A percentile compares a stretch with the other conserved stretches of the same genome.
Evolutionary conservation across 2,797 vertebrate genomes (phyloP).

Genomic region (Potorous gilbertii): DNA sequence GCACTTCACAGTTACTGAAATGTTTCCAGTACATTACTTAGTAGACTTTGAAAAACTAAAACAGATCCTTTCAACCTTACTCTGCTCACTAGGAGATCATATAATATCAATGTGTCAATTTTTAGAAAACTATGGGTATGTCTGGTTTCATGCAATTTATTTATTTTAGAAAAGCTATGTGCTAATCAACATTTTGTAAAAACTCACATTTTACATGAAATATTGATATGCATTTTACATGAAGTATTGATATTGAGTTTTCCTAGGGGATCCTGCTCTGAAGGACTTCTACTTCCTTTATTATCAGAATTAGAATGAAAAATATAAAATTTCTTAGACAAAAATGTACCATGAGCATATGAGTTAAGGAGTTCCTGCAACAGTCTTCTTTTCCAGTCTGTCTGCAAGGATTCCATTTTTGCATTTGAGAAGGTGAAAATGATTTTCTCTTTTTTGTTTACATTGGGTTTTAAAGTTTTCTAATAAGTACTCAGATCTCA

Average conservation of each 20-base stretch:
- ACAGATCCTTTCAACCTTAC: neutral
- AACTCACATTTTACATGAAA: neutral
- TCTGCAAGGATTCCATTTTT: neutral
- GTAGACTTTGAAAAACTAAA: neutral
- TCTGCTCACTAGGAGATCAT: neutral
- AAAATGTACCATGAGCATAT: neutral
- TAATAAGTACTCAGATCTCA: neutral
- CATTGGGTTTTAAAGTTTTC: neutral
- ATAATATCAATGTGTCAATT: neutral
- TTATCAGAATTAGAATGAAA: neutral
- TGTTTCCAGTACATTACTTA: neutral
- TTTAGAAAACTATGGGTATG: neutral
- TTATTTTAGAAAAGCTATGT: neutral
- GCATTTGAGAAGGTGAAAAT: neutral
- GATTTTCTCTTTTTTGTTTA: neutral
- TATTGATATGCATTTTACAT: neutral
- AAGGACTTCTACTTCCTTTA: neutral
- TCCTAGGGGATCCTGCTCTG: neutral
- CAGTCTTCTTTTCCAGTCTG: neutral
- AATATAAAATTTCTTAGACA: neutral
- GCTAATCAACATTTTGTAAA: neutral
- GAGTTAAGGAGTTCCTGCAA: neutral
- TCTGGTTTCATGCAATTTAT: neutral
- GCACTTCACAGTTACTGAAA: neutral
- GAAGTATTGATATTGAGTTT: neutral